phyloP scores from a whole-genome alignment of 1,140 invertebrate species.

The Drosophila parvula region DNA sequence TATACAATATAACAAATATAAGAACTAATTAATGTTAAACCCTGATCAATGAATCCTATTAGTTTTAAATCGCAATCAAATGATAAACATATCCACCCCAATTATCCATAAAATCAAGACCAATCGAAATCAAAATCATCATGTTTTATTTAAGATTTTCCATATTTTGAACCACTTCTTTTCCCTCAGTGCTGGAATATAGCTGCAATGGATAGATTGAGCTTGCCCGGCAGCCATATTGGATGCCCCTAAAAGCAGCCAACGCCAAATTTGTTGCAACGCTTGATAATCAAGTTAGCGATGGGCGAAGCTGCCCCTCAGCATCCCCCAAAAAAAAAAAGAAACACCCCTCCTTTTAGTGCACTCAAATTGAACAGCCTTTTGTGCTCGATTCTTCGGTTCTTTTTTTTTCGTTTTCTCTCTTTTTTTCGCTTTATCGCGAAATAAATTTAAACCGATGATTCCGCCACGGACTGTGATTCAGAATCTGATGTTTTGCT shows the following conservation, averaged over 20 bases:
- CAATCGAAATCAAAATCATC: background rate
- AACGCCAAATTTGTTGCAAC: slow-evolving; percentile 70
- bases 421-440: slow-evolving; percentile 36
- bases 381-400: slow-evolving; percentile 31
- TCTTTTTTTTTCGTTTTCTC: background rate
- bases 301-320: slow-evolving; percentile 18
- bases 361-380: slow-evolving; percentile 61
- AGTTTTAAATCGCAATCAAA: too few relatives aligned
- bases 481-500: slow-evolving; percentile 40
- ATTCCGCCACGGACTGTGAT: slow-evolving; percentile 49
- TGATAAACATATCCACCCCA: too few relatives aligned
- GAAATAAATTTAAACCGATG: slow-evolving; percentile 71
- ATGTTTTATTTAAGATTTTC: background rate
- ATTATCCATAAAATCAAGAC: background rate
- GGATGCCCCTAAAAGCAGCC: slow-evolving; percentile 75
- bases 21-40: background rate
- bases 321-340: background rate
- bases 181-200: slow-evolving; percentile 1
- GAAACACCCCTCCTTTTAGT: slow-evolving; percentile 13
- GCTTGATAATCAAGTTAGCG: slow-evolving; percentile 76
- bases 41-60: too few relatives aligned
- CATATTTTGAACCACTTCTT: too few relatives aligned
- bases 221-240: slow-evolving; percentile 56
- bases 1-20: background rate
- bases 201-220: slow-evolving; percentile 31